Evolutionary conservation across 2,113 vertebrate genomes (phyloP).

Genomic region (Erinaceus europaeus): DNA sequence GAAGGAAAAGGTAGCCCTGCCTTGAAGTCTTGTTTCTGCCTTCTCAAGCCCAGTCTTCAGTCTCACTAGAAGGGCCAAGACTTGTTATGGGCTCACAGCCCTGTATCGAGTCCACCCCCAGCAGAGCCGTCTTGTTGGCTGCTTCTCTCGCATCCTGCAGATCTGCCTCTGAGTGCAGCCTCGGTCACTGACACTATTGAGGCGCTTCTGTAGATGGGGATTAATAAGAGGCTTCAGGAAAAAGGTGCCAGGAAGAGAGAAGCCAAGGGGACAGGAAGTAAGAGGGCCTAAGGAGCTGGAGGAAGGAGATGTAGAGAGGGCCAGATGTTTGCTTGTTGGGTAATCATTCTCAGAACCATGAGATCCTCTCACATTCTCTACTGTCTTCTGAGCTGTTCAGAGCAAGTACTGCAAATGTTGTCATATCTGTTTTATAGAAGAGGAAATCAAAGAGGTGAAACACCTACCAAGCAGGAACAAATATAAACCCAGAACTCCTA

Average conservation of each 20-base stretch:
- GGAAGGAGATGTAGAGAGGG: slow-evolving; percentile 39
- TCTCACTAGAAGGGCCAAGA: slow-evolving; percentile 15
- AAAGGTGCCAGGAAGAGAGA: slow-evolving; percentile 49
- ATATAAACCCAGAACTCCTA: not conserved
- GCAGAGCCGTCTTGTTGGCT: not conserved
- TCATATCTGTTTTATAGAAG: slow-evolving; percentile 61
- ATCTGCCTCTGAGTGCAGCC: slow-evolving; percentile 41
- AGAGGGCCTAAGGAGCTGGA: slow-evolving; percentile 22
- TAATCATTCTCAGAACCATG: slow-evolving; percentile 49
- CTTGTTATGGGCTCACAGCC: not conserved
- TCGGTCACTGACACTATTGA: slow-evolving; percentile 30
- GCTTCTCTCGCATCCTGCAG: slow-evolving; percentile 25
- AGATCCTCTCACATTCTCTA: slow-evolving; percentile 57
- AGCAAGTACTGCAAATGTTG: slow-evolving; percentile 52
- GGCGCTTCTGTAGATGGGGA: slow-evolving; percentile 56
- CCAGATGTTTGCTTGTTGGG: slow-evolving; percentile 56
- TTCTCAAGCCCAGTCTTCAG: slow-evolving; percentile 31
- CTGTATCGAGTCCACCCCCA: not conserved
- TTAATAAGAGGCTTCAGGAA: slow-evolving; percentile 56
- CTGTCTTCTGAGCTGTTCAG: slow-evolving; percentile 57
- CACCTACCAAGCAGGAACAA: not conserved
- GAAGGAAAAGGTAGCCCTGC: slow-evolving; percentile 6
- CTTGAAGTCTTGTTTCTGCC: not conserved
- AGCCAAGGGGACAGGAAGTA: slow-evolving; percentile 47
- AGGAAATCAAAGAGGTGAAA: slow-evolving; percentile 42